Base-by-base conservation (phyloP, 2,113 vertebrate genomes). In the Eclectus roratus region DNA sequence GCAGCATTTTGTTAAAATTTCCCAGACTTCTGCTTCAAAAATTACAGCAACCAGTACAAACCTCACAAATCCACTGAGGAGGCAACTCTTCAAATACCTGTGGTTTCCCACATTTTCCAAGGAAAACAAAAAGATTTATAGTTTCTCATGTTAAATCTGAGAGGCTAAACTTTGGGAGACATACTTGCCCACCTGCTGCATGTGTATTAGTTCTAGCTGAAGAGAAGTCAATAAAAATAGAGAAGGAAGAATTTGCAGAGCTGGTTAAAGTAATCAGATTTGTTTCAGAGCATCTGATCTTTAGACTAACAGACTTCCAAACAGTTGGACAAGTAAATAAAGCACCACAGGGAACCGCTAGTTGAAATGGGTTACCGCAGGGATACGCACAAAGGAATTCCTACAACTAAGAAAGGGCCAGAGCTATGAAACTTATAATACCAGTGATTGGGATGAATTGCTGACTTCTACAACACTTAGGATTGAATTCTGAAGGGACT, bases 301-400 rank as follows among this genome's bases (percentile, higher is more conserved):
- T 97, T 98, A 97, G 97, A 98, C 97, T 98, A 98, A 98, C 98
- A 98, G 98, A 98, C 98, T 98, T 98, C 98, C 98, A 98, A 98
- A 98, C 97, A 98, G 98, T 98, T 98, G 98, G 98, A 98, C 97
- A 98, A 98, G 98, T 98, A 98, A 98, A 99, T 98, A 98, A 98
- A 99, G 98, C 98, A 96, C 98, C 98, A 91, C 96, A 78, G 98
- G 98, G 98, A 97, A 98, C 95, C 97, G 27, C 97, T 96, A 95
- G 98, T 97, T 98, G 97, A 98, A 98, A 98, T 96, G 97, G 98
- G 98, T 98, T 99, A 98, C 98, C 73, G 61, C 94, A 97, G 94
- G 98, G 98, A 98, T 97, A 96, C 17, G 68, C 97, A 98, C 98
- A 98, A 98, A 98, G 98, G 97, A 98, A 98, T 98, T 98, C 97